Conservation (phyloP, 2,888 invertebrate genomes). For the Stictocephala bisonia region DNA sequence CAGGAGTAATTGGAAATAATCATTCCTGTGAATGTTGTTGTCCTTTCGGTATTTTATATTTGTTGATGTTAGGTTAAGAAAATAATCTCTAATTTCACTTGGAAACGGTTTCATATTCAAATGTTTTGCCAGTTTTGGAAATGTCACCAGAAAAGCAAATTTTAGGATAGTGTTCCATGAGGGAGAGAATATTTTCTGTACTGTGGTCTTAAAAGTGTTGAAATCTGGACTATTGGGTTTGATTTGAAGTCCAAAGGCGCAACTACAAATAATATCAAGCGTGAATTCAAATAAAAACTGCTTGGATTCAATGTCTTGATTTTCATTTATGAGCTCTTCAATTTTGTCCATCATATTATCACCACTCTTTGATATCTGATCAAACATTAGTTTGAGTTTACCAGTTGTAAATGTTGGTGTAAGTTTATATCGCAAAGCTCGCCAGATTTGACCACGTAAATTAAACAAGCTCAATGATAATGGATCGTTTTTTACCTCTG, state of each 20-base stretch:
- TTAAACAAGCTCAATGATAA: background rate
- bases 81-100: background rate
- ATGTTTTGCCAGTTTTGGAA: background rate
- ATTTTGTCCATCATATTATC: background rate
- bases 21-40: conserved; percentile 21
- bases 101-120: background rate
- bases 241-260: conserved; percentile 25
- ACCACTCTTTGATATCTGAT: conserved; percentile 6
- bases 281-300: conserved; percentile 19
- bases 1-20: conserved; percentile 13
- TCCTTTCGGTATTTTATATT: conserved; percentile 2
- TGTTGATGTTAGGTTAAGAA: background rate
- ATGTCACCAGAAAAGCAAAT: background rate
- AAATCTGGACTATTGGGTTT: background rate
- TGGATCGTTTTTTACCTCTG: background rate
- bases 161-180: background rate
- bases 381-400: conserved; percentile 18
- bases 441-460: conserved; percentile 10
- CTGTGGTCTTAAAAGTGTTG: background rate
- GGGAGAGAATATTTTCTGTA: background rate
- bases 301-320: background rate
- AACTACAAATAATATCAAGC: conserved; percentile 17
- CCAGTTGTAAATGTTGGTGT: conserved; percentile 22
- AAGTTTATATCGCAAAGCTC: conserved; percentile 16
- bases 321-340: background rate